A percentile compares a stretch with the other conserved stretches of the same genome.
These are phyloP conservation scores for Eutolmus rufibarbis DNA, from an alignment of 2,888 invertebrate species.

Conservation along the genomic window DNA sequence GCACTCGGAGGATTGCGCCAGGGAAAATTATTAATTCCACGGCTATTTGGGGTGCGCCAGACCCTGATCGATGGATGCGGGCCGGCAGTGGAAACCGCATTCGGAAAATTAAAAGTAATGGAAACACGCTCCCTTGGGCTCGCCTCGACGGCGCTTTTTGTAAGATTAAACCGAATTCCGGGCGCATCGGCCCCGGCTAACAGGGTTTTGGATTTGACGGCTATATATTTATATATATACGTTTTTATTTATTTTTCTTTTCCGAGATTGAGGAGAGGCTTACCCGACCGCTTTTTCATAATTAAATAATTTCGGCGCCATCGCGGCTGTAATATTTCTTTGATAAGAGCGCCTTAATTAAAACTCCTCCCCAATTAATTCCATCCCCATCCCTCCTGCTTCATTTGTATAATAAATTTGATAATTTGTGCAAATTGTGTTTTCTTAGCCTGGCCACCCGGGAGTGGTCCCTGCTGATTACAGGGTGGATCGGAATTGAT, in stretches of 20 bases:
- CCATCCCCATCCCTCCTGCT: not conserved
- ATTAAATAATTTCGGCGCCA: constrained; percentile 13
- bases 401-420: constrained; percentile 29
- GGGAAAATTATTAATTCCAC: constrained; percentile 8
- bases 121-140: constrained; percentile 20
- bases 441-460: not conserved
- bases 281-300: constrained; percentile 7
- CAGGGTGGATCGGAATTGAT: constrained; percentile 14
- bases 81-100: constrained; percentile 1
- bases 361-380: constrained; percentile 22
- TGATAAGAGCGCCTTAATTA: constrained; percentile 27
- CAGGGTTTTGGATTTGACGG: not conserved
- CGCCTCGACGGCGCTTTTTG: not conserved
- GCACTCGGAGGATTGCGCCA: constrained; percentile 9
- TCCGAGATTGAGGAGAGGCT: not conserved
- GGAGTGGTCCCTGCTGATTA: not conserved
- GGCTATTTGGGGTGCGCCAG: constrained; percentile 10
- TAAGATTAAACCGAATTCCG: constrained; percentile 7
- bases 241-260: not conserved
- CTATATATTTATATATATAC: not conserved
- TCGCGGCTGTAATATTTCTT: not conserved
- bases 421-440: constrained; percentile 34
- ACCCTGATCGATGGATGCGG: constrained; percentile 19
- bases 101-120: constrained; percentile 20
- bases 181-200: not conserved